Conservation (phyloP, 2,888 invertebrate species). For the Lasioglossum villosulum region DNA sequence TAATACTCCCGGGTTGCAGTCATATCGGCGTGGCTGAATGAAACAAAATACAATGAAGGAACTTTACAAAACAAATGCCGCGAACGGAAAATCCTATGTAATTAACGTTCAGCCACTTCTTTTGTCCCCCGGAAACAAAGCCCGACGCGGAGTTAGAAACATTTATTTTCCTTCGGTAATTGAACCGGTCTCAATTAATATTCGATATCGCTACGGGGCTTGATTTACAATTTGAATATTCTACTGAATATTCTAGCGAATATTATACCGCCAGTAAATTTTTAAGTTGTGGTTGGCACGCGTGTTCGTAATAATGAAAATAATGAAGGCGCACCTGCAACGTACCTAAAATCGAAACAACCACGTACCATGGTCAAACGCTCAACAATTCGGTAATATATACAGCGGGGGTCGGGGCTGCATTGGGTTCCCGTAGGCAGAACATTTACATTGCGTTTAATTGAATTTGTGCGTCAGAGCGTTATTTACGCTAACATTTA, state of each 20-base stretch:
- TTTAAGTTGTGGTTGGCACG: slow-evolving; percentile 65
- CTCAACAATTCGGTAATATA: slow-evolving; percentile 70
- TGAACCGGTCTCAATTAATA: slow-evolving; percentile 73
- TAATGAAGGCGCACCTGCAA: slow-evolving; percentile 69
- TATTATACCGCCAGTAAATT: slow-evolving; percentile 69
- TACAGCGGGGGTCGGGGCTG: slow-evolving; percentile 41
- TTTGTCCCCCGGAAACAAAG: slow-evolving; percentile 41
- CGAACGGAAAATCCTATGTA: slow-evolving; percentile 76
- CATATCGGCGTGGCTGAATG: slow-evolving; percentile 72
- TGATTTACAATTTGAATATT: slow-evolving; percentile 76
- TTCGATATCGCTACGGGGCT: slow-evolving; percentile 70
- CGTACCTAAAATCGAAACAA: slow-evolving; percentile 65
- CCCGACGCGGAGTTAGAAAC: slow-evolving; percentile 50
- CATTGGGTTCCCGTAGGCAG: slow-evolving; percentile 48
- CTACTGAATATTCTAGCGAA: slow-evolving; percentile 66
- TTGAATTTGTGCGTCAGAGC: slow-evolving; percentile 67
- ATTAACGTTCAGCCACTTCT: slow-evolving; percentile 73
- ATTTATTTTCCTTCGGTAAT: slow-evolving; percentile 72
- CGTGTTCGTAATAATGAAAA: slow-evolving; percentile 70
- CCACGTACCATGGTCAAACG: slow-evolving; percentile 56
- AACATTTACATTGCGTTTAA: slow-evolving; percentile 73
- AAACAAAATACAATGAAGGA: slow-evolving; percentile 56
- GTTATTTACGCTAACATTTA: slow-evolving; percentile 68
- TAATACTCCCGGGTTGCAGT: slow-evolving; percentile 74
- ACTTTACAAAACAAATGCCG: slow-evolving; percentile 69